phyloP scores from a whole-genome alignment of 2,113 vertebrate species.

The Sylvia atricapilla region DNA sequence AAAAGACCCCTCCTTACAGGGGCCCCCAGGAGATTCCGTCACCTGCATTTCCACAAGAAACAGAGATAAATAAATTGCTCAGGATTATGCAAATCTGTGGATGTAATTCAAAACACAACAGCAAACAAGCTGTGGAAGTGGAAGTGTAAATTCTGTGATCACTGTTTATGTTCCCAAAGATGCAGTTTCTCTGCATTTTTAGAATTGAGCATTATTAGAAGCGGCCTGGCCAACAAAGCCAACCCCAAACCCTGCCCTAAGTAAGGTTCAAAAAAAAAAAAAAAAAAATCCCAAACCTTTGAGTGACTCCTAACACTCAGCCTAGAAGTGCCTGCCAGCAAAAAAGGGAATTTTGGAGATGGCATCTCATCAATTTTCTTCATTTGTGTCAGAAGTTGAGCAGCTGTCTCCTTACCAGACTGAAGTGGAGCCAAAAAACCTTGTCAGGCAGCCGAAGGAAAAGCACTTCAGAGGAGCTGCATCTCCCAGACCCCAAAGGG shows the following conservation, averaged over 20 bases:
- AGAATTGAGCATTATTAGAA: not conserved
- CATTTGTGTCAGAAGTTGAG: constrained; percentile 76
- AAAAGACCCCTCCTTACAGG: not conserved
- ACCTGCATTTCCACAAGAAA: not conserved
- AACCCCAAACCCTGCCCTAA: constrained; percentile 27
- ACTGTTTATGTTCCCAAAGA: not conserved
- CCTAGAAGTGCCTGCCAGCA: constrained; percentile 59
- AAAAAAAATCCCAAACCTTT: not conserved
- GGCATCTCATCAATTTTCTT: constrained; percentile 74
- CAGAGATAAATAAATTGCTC: not conserved
- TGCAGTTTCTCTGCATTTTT: not conserved
- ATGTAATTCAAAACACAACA: not conserved
- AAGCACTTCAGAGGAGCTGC: constrained; percentile 71
- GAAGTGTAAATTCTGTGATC: not conserved
- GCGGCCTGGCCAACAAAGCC: not conserved
- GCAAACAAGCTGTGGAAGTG: not conserved
- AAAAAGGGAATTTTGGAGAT: constrained; percentile 65
- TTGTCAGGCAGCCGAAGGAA: constrained; percentile 72
- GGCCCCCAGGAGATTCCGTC: not conserved
- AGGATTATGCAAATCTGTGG: not conserved
- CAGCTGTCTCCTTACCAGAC: constrained; percentile 77
- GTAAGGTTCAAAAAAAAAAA: not conserved
- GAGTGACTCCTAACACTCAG: constrained; percentile 18
- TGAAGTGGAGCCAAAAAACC: constrained; percentile 76
- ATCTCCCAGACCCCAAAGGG: constrained; percentile 67